Percentiles rank a stretch among this genome's conserved stretches.
These are phyloP conservation scores for Drosophila emarginata DNA, from an alignment of 2,888 invertebrate genomes.

Conservation along the genomic window DNA sequence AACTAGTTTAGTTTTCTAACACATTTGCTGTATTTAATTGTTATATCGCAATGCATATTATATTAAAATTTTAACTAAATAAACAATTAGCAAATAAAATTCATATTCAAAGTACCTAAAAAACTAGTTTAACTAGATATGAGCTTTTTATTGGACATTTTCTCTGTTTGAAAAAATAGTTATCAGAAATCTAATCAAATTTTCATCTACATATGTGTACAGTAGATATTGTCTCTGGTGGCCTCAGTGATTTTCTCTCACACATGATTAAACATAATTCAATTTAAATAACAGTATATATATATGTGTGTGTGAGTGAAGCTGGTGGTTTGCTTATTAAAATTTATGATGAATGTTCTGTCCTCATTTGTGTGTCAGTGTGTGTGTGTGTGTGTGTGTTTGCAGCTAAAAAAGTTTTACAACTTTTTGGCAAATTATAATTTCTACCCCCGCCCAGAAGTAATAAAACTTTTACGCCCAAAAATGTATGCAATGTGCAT, in stretches of 20 bases:
- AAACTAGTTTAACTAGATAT: too few species aligned
- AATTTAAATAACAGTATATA: slow-evolving; percentile 27
- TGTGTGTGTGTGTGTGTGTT: not conserved
- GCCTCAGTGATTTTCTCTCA: slow-evolving; percentile 7
- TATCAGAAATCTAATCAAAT: slow-evolving; percentile 5
- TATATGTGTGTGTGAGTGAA: not conserved
- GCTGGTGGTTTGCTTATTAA: slow-evolving; percentile 48
- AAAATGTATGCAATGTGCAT: slow-evolving; percentile 59
- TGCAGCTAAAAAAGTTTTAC: slow-evolving; percentile 51
- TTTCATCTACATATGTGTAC: not conserved
- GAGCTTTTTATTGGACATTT: too few species aligned
- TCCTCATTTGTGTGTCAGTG: not conserved
- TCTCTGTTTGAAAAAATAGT: not conserved
- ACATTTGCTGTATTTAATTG: too few species aligned
- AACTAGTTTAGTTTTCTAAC: too few species aligned
- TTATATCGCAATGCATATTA: too few species aligned
- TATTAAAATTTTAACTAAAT: too few species aligned
- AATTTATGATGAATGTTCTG: slow-evolving; percentile 55
- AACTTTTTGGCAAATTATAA: slow-evolving; percentile 63
- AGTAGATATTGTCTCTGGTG: slow-evolving; percentile 1
- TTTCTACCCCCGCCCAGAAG: slow-evolving; percentile 39
- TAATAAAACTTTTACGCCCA: slow-evolving; percentile 64
- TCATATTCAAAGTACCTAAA: too few species aligned
- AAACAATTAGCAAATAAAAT: too few species aligned
- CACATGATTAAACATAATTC: slow-evolving; percentile 50